A percentile compares a stretch with the other conserved stretches of the same genome.
Conservation (phyloP, 1,140 invertebrate genomes). For the Drosophila guanche region DNA sequence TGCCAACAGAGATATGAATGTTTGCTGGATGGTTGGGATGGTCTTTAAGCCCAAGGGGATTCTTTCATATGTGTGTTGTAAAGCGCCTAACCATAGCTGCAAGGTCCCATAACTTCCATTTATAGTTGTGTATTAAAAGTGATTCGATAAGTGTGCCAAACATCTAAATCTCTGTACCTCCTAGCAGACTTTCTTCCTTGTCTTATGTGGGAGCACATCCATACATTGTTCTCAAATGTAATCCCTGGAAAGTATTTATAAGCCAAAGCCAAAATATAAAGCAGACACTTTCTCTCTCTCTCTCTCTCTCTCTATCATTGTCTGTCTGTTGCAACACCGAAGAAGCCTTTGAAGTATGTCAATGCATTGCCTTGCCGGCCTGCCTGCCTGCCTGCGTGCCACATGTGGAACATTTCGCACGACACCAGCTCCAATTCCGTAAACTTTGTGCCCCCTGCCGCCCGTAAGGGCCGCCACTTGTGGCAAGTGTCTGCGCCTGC, state of each 20-base stretch:
- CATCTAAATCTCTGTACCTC: no score
- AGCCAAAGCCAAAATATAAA: no score
- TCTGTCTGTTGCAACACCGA: conserved; percentile 18
- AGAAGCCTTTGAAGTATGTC: conserved; percentile 77
- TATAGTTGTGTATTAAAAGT: no score
- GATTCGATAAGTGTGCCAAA: no score
- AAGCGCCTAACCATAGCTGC: neutral
- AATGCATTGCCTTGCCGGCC: conserved; percentile 54
- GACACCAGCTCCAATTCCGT: conserved; percentile 33
- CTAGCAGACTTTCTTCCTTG: no score
- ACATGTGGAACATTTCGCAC: conserved; percentile 74
- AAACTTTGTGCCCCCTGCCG: neutral
- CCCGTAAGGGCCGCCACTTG: conserved; percentile 2
- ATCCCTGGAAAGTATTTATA: no score
- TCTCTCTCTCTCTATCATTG: neutral
- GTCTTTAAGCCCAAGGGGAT: neutral
- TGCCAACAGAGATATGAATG: neutral
- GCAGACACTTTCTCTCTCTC: neutral
- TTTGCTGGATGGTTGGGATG: conserved; percentile 2
- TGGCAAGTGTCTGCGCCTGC: conserved; percentile 68
- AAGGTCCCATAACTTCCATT: no score
- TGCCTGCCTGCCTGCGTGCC: conserved; percentile 26
- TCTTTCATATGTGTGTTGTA: no score
- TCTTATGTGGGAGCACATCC: no score
- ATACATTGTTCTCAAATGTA: no score